phyloP scores from a whole-genome alignment of 1,140 invertebrate species.

The Semibalanus balanoides region DNA sequence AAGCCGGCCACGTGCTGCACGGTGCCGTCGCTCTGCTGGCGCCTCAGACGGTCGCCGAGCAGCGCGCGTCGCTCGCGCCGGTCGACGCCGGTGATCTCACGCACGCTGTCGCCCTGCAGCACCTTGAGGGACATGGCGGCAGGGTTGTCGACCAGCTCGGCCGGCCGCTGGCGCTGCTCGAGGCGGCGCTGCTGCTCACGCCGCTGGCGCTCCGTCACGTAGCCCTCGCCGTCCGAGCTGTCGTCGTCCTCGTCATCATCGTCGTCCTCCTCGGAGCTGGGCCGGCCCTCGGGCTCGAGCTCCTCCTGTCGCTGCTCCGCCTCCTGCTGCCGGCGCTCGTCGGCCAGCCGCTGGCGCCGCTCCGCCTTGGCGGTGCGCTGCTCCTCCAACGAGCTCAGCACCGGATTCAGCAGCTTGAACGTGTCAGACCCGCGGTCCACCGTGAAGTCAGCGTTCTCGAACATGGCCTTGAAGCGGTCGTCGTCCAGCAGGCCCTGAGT shows the following conservation, averaged over 20 bases:
- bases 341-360: slow-evolving; percentile 82
- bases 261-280: neutral
- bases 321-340: slow-evolving; percentile 47
- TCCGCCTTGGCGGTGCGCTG: slow-evolving; percentile 68
- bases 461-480: slow-evolving; percentile 73
- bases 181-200: neutral
- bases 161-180: neutral
- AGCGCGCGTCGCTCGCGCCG: neutral
- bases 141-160: neutral
- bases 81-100: neutral
- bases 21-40: neutral
- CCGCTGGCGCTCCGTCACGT: neutral
- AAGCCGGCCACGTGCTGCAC: neutral
- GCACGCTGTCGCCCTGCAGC: neutral
- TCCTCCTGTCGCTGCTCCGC: neutral
- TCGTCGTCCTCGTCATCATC: neutral
- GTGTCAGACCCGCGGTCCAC: slow-evolving; percentile 76
- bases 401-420: slow-evolving; percentile 53
- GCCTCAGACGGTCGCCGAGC: neutral
- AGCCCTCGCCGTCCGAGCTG: neutral
- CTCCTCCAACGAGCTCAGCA: slow-evolving; percentile 70
- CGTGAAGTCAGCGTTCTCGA: slow-evolving; percentile 86
- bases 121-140: neutral
- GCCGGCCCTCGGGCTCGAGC: neutral
- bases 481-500: slow-evolving; percentile 58